phyloP scores from a whole-genome alignment of 2,797 vertebrate genomes.

The Avahi laniger region DNA sequence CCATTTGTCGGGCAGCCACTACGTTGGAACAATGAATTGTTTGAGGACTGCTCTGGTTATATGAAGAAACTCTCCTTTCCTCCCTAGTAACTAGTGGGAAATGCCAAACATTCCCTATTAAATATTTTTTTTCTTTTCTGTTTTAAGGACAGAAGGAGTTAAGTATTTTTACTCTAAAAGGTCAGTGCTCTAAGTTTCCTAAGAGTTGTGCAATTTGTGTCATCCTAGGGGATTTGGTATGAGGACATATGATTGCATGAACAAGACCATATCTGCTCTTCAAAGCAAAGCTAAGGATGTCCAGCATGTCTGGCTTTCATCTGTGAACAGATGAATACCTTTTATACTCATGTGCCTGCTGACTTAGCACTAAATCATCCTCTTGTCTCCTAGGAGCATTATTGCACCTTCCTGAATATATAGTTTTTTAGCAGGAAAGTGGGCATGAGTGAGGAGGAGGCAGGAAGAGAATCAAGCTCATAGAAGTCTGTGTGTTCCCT shows the following conservation, averaged over 20 bases:
- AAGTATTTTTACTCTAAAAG: not conserved
- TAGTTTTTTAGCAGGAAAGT: not conserved
- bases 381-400: not conserved
- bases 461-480: not conserved
- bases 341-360: no score
- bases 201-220: not conserved
- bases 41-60: not conserved
- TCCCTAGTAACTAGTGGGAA: not conserved
- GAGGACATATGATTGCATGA: accelerated
- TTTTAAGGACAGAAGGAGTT: not conserved
- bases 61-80: not conserved
- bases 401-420: not conserved
- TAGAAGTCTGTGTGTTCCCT: not conserved
- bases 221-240: not conserved
- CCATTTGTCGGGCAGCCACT: not conserved
- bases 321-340: slow-evolving; percentile 45
- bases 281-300: not conserved
- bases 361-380: not conserved
- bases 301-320: not conserved
- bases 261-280: not conserved
- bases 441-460: not conserved
- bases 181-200: not conserved
- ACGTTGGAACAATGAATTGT: not conserved
- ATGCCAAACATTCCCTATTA: not conserved
- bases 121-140: not conserved